Percentiles rank a stretch among this genome's conserved stretches.
phyloP scores from a whole-genome alignment of 2,113 vertebrate genomes.

The Zosterops lateralis region DNA sequence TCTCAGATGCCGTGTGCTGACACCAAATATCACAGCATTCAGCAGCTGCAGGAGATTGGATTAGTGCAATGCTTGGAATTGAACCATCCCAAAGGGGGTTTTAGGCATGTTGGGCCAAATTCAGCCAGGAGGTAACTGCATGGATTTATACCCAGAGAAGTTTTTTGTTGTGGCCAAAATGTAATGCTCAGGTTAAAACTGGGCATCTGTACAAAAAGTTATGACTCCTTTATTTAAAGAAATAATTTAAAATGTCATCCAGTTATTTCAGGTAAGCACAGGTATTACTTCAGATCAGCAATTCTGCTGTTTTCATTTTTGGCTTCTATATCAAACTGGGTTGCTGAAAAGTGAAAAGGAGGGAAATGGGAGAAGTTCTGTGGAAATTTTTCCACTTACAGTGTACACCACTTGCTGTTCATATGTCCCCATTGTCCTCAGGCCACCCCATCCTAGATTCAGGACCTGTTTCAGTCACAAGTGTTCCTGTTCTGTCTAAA shows the following conservation, averaged over 20 bases:
- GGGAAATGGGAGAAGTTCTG: background rate
- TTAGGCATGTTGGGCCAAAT: background rate
- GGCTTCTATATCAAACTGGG: background rate
- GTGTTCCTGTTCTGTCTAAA: slow-evolving; percentile 38
- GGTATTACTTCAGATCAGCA: background rate
- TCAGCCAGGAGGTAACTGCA: background rate
- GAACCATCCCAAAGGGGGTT: background rate
- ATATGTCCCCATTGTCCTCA: background rate
- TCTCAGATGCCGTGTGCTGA: background rate
- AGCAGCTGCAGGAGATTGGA: background rate
- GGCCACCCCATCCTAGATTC: background rate
- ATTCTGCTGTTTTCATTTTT: background rate
- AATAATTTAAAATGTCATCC: background rate
- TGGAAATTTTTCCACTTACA: background rate
- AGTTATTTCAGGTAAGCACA: background rate
- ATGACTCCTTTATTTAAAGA: background rate
- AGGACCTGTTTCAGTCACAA: slow-evolving; percentile 35
- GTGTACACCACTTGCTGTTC: background rate
- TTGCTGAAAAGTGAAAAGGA: background rate
- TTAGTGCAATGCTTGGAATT: background rate
- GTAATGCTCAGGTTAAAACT: background rate
- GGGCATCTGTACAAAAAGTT: background rate
- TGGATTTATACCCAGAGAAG: background rate
- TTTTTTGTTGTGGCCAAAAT: background rate
- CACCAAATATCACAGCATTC: background rate